Evolutionary conservation across 2,888 invertebrate species (phyloP).

Genomic region (Arctia plantaginis): DNA sequence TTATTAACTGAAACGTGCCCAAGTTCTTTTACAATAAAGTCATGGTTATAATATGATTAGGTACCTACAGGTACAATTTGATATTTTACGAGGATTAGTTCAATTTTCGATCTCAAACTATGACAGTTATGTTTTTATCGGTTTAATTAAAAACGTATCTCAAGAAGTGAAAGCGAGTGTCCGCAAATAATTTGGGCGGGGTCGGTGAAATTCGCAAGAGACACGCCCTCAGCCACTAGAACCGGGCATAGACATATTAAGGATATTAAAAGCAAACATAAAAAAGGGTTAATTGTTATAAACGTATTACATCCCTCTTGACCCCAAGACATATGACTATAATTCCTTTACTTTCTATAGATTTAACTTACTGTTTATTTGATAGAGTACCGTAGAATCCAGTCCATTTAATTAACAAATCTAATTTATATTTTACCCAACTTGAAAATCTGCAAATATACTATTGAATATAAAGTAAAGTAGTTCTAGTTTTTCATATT

Average conservation of each 20-base stretch:
- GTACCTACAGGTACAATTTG: background rate
- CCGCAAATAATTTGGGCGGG: background rate
- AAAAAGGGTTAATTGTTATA: background rate
- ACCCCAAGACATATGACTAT: background rate
- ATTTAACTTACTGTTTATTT: background rate
- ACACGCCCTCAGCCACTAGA: background rate
- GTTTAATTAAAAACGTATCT: background rate
- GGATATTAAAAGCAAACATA: background rate
- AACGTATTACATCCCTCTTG: background rate
- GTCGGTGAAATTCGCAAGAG: background rate
- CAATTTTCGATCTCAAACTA: background rate
- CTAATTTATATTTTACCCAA: background rate
- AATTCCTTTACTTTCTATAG: background rate
- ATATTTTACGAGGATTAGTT: background rate
- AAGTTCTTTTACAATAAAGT: background rate
- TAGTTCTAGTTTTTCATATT: background rate
- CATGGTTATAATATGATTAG: background rate
- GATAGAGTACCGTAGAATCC: no score
- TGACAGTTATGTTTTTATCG: background rate
- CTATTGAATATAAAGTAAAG: background rate
- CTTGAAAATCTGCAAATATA: background rate
- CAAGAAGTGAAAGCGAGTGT: background rate
- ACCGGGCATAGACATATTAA: background rate
- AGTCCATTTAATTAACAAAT: no score
- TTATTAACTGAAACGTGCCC: conserved; percentile 3